Conservation (phyloP, 2,113 vertebrate genomes). For the Dendropsophus ebraccatus region DNA sequence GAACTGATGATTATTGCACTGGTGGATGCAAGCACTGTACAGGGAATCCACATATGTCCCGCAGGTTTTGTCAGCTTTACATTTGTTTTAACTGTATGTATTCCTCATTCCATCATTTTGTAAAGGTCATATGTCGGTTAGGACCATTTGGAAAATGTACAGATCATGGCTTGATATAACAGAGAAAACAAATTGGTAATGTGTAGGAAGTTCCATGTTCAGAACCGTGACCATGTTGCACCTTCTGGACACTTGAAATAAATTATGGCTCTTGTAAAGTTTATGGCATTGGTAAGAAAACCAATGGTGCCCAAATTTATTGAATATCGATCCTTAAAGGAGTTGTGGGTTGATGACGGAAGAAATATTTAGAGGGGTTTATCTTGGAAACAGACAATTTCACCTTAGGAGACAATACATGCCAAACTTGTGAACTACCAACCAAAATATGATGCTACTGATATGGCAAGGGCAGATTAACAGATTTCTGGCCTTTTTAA, state of each 20-base stretch:
- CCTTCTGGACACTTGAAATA: background rate
- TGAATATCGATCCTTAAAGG: background rate
- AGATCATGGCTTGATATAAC: too few species aligned
- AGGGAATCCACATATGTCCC: background rate
- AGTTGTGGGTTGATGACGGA: background rate
- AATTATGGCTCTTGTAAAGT: background rate
- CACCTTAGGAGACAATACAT: background rate
- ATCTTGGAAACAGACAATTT: too few species aligned
- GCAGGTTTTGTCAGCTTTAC: background rate
- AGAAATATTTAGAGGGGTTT: background rate
- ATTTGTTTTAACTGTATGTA: slow-evolving; percentile 3
- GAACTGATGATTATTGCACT: background rate
- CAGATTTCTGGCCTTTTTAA: too few species aligned
- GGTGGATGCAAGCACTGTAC: background rate
- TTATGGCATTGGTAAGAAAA: background rate
- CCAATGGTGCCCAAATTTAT: too few species aligned
- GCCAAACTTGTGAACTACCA: background rate
- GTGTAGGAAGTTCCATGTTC: too few species aligned
- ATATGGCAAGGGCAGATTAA: too few species aligned
- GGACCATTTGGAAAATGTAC: too few species aligned
- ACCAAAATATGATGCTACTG: too few species aligned
- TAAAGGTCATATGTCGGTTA: too few species aligned
- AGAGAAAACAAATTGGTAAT: too few species aligned
- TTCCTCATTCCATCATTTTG: background rate
- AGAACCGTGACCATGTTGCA: background rate